Evolutionary conservation across 2,113 vertebrate species (phyloP), one percentile per base, ranked within the genome.

Genomic region (Willisornis vidua): DNA sequence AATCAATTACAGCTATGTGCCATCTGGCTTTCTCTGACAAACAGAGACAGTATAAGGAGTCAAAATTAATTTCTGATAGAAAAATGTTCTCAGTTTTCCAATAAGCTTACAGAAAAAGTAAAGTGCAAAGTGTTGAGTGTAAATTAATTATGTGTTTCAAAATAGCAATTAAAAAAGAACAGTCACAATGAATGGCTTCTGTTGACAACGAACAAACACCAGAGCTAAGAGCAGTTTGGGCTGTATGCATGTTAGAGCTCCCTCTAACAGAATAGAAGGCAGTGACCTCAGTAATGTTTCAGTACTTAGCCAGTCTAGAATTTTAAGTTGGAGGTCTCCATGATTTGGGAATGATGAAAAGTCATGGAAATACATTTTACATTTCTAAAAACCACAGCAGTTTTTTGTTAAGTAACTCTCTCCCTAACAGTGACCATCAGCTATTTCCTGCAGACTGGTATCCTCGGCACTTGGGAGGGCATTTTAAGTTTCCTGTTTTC

Each of bases 131-230:
- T 45, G 14, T 33, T 82, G 26, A 85, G 10, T 55, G 22, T 85
- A 91, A 91, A 93, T 93, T 45, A 75, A 65, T 89, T 75, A 24
- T 41, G 26, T 67, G n/a, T 39, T 86, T 83, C 54, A 94, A 79
- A 77, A 52, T 63, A 74, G 1, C 46, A 61, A 7, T 49, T 80
- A 25, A 68, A 68, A 63, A 57, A 76, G 45, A 75, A 41, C 39
- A 81, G 67, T 57, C 63, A 54, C 23, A 63, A 78, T 52, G 35
- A 94, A 65, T 45, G 37, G 45, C 48, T 81, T 83, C 25, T 51
- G 18, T 49, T 80, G 63, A 89, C 52, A 20, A 73, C 51, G 19
- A 14, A 51, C 17, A 25, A 12, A 41, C 13, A 71, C 14, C 5
- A 10, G 25, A 77, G 7, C 14, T 52, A 77, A 46, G 6, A 43